Conservation (phyloP, 2,888 invertebrate species). For the Drosophila heteroneura region DNA sequence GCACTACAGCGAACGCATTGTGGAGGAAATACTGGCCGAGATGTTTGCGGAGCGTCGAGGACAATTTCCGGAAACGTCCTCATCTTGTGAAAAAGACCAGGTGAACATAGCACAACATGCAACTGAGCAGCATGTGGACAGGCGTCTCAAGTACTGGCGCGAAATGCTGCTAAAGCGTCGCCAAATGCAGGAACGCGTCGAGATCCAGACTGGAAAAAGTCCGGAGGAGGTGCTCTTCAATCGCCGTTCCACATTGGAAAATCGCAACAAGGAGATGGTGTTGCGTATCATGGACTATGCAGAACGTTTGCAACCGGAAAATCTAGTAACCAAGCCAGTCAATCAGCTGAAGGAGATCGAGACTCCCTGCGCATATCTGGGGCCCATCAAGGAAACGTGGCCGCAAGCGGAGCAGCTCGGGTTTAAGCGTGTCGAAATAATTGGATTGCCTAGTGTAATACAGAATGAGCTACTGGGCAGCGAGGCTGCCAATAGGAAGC, state of each 20-base stretch:
- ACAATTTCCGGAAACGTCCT: constrained; percentile 62
- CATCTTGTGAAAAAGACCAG: constrained; percentile 38
- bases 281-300: constrained; percentile 76
- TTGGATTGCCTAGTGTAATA: constrained; percentile 63
- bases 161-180: constrained; percentile 66
- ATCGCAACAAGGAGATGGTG: constrained; percentile 73
- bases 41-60: constrained; percentile 73
- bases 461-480: constrained; percentile 73
- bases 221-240: constrained; percentile 72
- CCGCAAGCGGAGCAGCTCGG: constrained; percentile 63
- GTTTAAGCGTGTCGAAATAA: constrained; percentile 65
- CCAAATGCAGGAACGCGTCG: constrained; percentile 56
- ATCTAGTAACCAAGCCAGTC: constrained; percentile 21
- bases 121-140: constrained; percentile 63
- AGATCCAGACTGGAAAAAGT: constrained; percentile 55
- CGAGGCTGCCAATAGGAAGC: constrained; percentile 13
- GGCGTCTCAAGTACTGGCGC: constrained; percentile 79
- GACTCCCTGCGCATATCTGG: constrained; percentile 37
- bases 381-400: constrained; percentile 61
- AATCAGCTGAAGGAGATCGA: constrained; percentile 41
- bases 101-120: neutral
- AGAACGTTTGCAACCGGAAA: constrained; percentile 60
- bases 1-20: constrained; percentile 50
- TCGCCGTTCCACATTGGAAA: constrained; percentile 70
- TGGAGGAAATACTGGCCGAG: constrained; percentile 67